Conservation (phyloP, 1,140 invertebrate species). For the Zaprionus lachaisei region DNA sequence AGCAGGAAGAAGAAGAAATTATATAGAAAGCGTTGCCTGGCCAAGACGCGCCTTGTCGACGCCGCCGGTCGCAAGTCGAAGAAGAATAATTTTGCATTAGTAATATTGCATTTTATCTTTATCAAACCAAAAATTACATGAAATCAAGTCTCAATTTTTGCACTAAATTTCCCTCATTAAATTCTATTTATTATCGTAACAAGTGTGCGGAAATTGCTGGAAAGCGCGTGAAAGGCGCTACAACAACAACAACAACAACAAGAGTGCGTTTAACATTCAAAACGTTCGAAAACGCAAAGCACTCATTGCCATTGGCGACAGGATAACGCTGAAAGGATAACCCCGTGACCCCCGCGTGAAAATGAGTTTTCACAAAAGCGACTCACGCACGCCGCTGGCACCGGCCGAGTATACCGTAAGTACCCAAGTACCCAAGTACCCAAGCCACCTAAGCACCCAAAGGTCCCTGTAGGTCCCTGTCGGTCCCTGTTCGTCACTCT, state of each 20-base stretch:
- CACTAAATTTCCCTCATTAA: constrained; percentile 70
- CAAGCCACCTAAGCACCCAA: background rate
- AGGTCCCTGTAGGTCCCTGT: no score
- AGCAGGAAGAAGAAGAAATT: constrained; percentile 8
- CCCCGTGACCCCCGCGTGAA: constrained; percentile 34
- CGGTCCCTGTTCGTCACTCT: background rate
- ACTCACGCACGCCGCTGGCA: constrained; percentile 80
- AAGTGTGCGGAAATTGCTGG: constrained; percentile 72
- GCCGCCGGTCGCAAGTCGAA: constrained; percentile 52
- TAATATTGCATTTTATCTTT: constrained; percentile 78
- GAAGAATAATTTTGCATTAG: constrained; percentile 61
- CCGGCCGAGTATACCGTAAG: constrained; percentile 83
- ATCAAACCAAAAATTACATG: constrained; percentile 35
- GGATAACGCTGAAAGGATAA: constrained; percentile 36
- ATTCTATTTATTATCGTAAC: constrained; percentile 76
- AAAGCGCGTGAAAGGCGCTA: constrained; percentile 34
- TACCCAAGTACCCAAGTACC: constrained; percentile 58
- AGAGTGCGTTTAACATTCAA: constrained; percentile 35
- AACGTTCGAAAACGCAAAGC: background rate
- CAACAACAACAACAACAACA: constrained; percentile 46
- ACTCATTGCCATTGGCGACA: background rate
- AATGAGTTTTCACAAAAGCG: constrained; percentile 84
- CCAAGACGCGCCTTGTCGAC: constrained; percentile 40
- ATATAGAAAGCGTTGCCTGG: constrained; percentile 31
- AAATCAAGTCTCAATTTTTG: constrained; percentile 60